These are phyloP conservation scores for Gortyna flavago DNA, from an alignment of 2,888 invertebrate genomes.

Conservation along the genomic window DNA sequence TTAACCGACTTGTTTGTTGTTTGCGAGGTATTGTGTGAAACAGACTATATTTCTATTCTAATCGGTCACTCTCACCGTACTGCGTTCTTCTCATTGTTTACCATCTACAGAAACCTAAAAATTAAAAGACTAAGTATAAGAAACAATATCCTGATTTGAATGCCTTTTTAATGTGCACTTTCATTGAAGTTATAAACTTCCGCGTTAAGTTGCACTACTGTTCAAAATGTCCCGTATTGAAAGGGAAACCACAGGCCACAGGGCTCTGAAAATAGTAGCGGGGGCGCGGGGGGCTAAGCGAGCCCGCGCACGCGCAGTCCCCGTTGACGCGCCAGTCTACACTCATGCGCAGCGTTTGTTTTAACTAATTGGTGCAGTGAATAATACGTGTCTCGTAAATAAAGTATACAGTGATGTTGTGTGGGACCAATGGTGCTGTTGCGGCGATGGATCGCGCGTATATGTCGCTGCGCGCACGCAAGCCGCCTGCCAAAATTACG, in stretches of 20 bases:
- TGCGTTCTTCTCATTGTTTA: slow-evolving; percentile 21
- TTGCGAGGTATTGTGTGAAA: slow-evolving; percentile 30
- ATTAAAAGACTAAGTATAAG: neutral
- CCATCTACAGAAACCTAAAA: slow-evolving; percentile 4
- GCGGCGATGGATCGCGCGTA: slow-evolving; percentile 89
- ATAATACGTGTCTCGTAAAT: slow-evolving; percentile 44
- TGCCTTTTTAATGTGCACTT: slow-evolving; percentile 9
- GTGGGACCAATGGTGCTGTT: slow-evolving; percentile 85
- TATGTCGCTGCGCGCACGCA: slow-evolving; percentile 89
- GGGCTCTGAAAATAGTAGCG: slow-evolving; percentile 83
- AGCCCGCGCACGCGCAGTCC: slow-evolving; percentile 76
- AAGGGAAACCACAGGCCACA: slow-evolving; percentile 72
- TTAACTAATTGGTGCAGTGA: slow-evolving; percentile 59
- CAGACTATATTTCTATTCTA: slow-evolving; percentile 42
- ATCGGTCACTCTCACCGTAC: slow-evolving; percentile 59
- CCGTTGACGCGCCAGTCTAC: slow-evolving; percentile 71
- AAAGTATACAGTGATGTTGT: slow-evolving; percentile 77
- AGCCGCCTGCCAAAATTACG: slow-evolving; percentile 83
- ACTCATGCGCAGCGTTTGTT: slow-evolving; percentile 66
- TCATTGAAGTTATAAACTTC: slow-evolving; percentile 31
- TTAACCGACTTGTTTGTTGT: slow-evolving; percentile 52
- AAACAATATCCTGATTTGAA: slow-evolving; percentile 8
- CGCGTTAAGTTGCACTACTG: slow-evolving; percentile 56
- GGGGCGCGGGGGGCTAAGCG: slow-evolving; percentile 71
- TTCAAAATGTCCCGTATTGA: slow-evolving; percentile 45